Base-by-base conservation (phyloP, 1,140 invertebrate species). In the Callitettix versicolor region DNA sequence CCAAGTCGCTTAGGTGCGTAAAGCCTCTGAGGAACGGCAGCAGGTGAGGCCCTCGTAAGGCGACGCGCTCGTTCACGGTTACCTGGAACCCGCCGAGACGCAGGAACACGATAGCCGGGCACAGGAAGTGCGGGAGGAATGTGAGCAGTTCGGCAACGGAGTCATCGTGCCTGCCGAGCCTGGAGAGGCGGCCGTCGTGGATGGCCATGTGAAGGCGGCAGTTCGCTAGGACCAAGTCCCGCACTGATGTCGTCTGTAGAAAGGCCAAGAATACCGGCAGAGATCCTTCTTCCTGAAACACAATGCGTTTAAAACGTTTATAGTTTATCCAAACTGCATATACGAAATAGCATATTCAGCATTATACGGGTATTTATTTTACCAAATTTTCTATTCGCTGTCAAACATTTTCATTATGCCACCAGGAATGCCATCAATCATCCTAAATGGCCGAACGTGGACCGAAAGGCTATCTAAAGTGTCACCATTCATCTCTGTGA, bases 31-130 rank as follows among this genome's bases (percentile, higher is more conserved):
- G 65, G 62, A 75, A 73, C 1, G 73, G 72, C 6, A 77, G 58
- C 3, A 77, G 54, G 34, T 75, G 68, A 1, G 75, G 73, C 0
- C 75, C 75, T 9, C 73, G 65, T 5, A 76, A 61, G n/a, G 69
- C 70, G 33, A 72, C 59, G 30, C 71, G 64, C 55, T 75, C 73
- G 59, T 74, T 73, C 36, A 76, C 66, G 21, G 69, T 68, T 38
- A 75, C 69, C 69, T 75, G 73, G 60, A 76, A 73, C 44, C 73
- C 70, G 33, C 73, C 71, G 34, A 76, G 63, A 24, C 73, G 67
- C n/a, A 75, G 68, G 57, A 75, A 75, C 12, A 73, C 69, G 26
- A 76, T 67, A 14, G 66, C 63, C 6, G 69, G 65, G 20, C 67
- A 71, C 9, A 62, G 58, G 21, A 69, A 66, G 20, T 68, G 65